Conservation (phyloP, 1,140 invertebrate species). For the Drosophila guanche region DNA sequence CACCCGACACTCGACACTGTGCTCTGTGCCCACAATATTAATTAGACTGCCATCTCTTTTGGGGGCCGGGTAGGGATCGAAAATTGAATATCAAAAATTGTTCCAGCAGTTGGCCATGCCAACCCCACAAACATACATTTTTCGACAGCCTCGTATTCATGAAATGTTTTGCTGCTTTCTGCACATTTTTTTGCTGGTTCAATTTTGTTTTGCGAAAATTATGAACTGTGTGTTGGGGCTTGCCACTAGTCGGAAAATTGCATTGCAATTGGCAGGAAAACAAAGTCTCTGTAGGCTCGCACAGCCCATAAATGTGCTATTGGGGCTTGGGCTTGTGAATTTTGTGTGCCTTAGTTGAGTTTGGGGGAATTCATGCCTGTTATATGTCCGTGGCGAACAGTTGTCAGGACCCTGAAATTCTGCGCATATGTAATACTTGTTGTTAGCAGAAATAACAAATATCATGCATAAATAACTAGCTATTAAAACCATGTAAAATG, state of each 20-base stretch:
- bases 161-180: background rate
- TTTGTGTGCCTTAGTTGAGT: too few species aligned
- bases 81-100: constrained; percentile 6
- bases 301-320: too few species aligned
- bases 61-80: background rate
- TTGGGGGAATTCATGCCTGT: background rate
- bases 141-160: background rate
- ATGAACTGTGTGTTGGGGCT: background rate
- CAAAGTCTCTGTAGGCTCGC: too few species aligned
- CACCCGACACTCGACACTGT: too few species aligned
- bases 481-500: too few species aligned
- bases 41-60: constrained; percentile 26
- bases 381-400: background rate
- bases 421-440: too few species aligned
- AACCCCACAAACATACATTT: background rate
- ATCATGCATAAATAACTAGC: too few species aligned
- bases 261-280: too few species aligned
- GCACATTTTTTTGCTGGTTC: background rate
- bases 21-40: constrained; percentile 23
- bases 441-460: too few species aligned
- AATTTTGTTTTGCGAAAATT: background rate
- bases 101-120: constrained; percentile 5
- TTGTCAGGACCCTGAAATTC: background rate
- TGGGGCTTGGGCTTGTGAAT: too few species aligned
- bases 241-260: constrained; percentile 2